Conservation (phyloP, 2,797 vertebrate species). For the Fratercula arctica region DNA sequence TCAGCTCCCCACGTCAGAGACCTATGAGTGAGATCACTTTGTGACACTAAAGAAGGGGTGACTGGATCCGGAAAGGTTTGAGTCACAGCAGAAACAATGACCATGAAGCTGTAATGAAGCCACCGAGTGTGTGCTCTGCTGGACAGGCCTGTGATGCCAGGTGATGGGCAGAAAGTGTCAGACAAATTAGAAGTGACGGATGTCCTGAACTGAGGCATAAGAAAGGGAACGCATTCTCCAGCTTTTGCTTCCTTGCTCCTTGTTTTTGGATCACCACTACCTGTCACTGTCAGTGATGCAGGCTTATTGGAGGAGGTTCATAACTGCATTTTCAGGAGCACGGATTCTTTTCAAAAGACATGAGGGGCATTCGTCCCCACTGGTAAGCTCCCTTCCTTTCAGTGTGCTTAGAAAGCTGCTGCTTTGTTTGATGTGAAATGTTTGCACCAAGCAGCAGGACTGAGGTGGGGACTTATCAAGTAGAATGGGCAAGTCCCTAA, state of each 20-base stretch:
- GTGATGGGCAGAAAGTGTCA: background rate
- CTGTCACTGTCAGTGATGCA: background rate
- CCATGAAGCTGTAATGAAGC: background rate
- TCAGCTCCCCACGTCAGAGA: background rate
- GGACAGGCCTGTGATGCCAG: background rate
- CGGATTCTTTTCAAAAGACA: background rate
- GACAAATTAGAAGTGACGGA: background rate
- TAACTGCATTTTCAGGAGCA: background rate
- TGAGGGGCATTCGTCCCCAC: rapidly evolving
- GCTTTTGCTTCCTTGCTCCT: background rate
- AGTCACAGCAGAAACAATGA: background rate
- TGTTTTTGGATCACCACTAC: background rate
- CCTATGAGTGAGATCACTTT: background rate
- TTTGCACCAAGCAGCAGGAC: background rate
- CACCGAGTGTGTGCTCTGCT: background rate
- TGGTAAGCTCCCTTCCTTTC: background rate
- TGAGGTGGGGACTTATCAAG: background rate
- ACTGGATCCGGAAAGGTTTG: background rate
- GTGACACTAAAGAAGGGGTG: background rate
- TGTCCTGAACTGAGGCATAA: background rate
- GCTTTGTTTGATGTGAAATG: background rate
- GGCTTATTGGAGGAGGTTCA: background rate
- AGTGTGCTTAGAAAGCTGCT: background rate
- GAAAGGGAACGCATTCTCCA: background rate
- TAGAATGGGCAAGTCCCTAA: background rate